phyloP scores from a whole-genome alignment of 2,113 vertebrate species.

The Psammodynastes pulverulentus region DNA sequence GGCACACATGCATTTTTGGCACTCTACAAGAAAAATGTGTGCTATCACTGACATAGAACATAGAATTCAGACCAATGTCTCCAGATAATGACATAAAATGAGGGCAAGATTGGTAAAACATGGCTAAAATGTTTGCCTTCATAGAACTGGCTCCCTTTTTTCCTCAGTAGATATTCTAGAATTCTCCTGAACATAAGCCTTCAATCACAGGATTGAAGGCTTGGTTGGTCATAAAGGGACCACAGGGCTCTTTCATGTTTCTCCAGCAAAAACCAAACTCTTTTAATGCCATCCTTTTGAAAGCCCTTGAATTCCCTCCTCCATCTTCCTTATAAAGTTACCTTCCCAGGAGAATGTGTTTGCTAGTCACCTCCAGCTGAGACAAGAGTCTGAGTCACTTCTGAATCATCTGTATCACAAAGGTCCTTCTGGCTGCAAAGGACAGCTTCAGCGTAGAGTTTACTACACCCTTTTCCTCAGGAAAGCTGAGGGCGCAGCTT shows the following conservation, averaged over 20 bases:
- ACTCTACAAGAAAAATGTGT: too few relatives aligned
- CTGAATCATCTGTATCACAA: constrained; percentile 5
- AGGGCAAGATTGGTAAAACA: too few relatives aligned
- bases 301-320: not conserved
- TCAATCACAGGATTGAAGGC: not conserved
- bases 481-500: not conserved
- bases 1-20: too few relatives aligned
- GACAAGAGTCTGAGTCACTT: not conserved
- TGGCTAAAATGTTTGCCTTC: too few relatives aligned
- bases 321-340: not conserved
- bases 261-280: not conserved
- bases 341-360: not conserved
- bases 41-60: too few relatives aligned
- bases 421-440: not conserved
- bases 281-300: not conserved
- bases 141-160: too few relatives aligned
- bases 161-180: too few relatives aligned
- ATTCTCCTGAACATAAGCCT: not conserved
- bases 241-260: not conserved
- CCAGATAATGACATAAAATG: too few relatives aligned
- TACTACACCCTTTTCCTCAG: not conserved
- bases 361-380: not conserved
- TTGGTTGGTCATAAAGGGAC: not conserved
- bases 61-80: too few relatives aligned
- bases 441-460: not conserved